A percentile compares a stretch with the other conserved stretches of the same genome.
Conservation (phyloP, 2,797 vertebrate genomes). For the Xenentodon cancila region DNA sequence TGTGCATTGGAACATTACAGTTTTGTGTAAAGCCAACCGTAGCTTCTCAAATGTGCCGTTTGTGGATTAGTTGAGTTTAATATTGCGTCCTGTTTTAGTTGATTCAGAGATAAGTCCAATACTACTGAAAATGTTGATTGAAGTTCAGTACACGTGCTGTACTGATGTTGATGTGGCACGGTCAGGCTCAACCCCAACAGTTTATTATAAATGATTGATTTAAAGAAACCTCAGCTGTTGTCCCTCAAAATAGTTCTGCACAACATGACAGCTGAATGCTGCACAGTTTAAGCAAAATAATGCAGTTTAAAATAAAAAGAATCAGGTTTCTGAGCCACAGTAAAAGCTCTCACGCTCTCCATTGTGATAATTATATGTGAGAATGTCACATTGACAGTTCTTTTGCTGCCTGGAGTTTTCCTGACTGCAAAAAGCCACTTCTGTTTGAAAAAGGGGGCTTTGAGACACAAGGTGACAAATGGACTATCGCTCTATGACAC, state of each 20-base stretch:
- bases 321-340: not conserved
- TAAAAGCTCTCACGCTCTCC: too few species aligned
- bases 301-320: not conserved
- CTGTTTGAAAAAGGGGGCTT: not conserved
- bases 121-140: not conserved
- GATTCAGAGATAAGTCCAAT: constrained; percentile 2
- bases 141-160: not conserved
- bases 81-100: not conserved
- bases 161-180: too few species aligned
- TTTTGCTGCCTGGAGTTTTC: not conserved
- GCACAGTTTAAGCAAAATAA: not conserved
- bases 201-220: too few species aligned
- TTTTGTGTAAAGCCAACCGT: constrained; percentile 4
- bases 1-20: not conserved
- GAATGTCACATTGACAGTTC: constrained; percentile 1
- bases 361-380: constrained; percentile 4
- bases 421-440: not conserved
- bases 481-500: not conserved
- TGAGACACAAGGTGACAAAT: constrained; percentile 12
- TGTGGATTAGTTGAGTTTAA: not conserved
- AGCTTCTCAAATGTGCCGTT: constrained; percentile 1
- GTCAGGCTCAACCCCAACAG: too few species aligned
- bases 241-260: too few species aligned
- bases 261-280: too few species aligned
- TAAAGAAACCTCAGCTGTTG: too few species aligned